phyloP scores from a whole-genome alignment of 2,113 vertebrate species.

The Electrona antarctica region DNA sequence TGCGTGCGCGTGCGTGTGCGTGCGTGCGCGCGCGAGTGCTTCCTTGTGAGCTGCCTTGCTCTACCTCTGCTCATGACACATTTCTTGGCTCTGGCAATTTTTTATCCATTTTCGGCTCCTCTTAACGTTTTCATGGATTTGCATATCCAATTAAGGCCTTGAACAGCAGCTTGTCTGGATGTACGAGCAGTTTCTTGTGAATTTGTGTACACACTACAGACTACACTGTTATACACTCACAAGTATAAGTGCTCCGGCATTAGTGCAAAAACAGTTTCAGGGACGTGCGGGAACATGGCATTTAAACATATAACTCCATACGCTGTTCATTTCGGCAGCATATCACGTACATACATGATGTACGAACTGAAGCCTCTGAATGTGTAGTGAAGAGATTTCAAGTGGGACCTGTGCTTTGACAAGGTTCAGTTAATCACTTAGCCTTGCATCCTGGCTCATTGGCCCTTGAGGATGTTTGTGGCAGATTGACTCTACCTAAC shows the following conservation, averaged over 20 bases:
- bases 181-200: conserved; percentile 29
- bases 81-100: conserved; percentile 38
- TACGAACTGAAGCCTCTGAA: too few species aligned
- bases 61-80: conserved; percentile 7
- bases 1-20: conserved; percentile 12
- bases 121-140: conserved; percentile 66
- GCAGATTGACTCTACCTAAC: too few species aligned
- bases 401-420: not conserved
- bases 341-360: too few species aligned
- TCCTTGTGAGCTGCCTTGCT: not conserved
- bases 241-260: not conserved
- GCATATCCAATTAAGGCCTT: conserved; percentile 72
- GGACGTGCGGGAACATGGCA: too few species aligned
- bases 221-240: conserved; percentile 49
- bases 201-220: conserved; percentile 24
- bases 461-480: too few species aligned
- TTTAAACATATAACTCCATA: too few species aligned
- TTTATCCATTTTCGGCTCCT: conserved; percentile 59
- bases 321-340: not conserved
- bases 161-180: conserved; percentile 50
- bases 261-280: not conserved
- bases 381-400: too few species aligned
- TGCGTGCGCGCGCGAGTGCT: conserved; percentile 15
- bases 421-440: not conserved
- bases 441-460: not conserved